These are phyloP conservation scores for Cosmia pyralina DNA, from an alignment of 2,888 invertebrate species.

Conservation along the genomic window DNA sequence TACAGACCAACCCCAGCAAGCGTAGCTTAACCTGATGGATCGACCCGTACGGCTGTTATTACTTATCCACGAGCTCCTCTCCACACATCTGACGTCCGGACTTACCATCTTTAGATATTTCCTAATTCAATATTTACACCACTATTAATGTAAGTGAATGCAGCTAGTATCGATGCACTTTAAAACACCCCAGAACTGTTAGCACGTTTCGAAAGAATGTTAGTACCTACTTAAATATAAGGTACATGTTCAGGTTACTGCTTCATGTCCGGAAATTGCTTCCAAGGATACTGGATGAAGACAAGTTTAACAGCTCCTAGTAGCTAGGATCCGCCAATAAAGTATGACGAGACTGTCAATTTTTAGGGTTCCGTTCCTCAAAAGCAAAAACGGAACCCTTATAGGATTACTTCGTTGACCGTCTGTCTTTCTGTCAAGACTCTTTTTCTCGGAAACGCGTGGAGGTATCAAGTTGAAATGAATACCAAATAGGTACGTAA, in stretches of 20 bases:
- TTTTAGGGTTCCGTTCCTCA: too few relatives aligned
- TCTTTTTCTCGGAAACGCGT: too few relatives aligned
- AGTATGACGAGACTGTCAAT: not conserved
- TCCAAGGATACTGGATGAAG: not conserved
- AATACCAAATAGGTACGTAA: too few relatives aligned
- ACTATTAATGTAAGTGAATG: slow-evolving; percentile 5
- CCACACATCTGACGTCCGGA: too few relatives aligned
- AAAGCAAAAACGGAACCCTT: too few relatives aligned
- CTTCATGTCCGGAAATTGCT: not conserved
- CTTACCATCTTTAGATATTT: not conserved
- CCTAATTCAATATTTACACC: slow-evolving; percentile 17
- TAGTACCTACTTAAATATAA: not conserved
- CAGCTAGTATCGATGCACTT: slow-evolving; percentile 7
- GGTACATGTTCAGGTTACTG: not conserved
- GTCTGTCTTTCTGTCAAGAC: too few relatives aligned
- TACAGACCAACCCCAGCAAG: too few relatives aligned
- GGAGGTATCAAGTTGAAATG: too few relatives aligned
- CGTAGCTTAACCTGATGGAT: too few relatives aligned
- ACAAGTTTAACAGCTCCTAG: not conserved
- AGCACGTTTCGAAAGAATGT: slow-evolving; percentile 7
- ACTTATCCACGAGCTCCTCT: too few relatives aligned
- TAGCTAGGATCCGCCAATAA: not conserved
- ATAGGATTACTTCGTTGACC: too few relatives aligned
- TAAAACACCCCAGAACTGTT: slow-evolving; percentile 1
- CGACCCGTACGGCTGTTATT: too few relatives aligned